Base-by-base conservation (phyloP, 2,797 vertebrate genomes). In the Danio aesculapii region DNA sequence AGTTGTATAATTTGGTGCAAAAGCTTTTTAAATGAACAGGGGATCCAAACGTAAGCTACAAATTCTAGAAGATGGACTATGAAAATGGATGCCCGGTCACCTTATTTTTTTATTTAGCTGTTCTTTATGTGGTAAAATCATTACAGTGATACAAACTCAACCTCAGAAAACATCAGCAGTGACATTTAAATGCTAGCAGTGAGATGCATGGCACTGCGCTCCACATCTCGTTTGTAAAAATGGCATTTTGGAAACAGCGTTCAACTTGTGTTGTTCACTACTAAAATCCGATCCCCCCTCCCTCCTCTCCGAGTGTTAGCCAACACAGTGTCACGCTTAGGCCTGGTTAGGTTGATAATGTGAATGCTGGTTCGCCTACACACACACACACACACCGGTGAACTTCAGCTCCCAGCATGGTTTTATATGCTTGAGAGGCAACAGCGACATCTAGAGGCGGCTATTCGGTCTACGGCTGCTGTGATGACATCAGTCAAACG, bases 381-480 rank as follows among this genome's bases (percentile, higher is more conserved):
- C 17, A 69, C 7, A 63, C 13, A 10, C 50, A 52, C 50, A 11
- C 17, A 69, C 6, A 70, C 13, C n/a, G 17, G n/a, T 50, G 21
- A 47, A 61, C 59, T 73, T 82, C 82, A 66, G 76, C 84, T 79
- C 84, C 83, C 86, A 81, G 46, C 79, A 62, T 61, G 81, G 77
- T 79, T 46, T 47, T 62, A 59, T 44, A 49, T 21, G 74, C 81
- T 78, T 72, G 67, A 91, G 83, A 79, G 75, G 63, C 89, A 85
- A 85, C 84, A 86, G 83, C 73, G 76, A 86, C 89, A 86, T 82
- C 80, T 86, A 84, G 76, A 79, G 71, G 85, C 72, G 46, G 81
- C 81, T 79, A 78, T 68, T 79, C 70, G 5, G 14, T 58, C 69
- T 57, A 72, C 21, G 10, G 43, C 84, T 21, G 49, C 59, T 9